Conservation (phyloP, 2,797 vertebrate genomes). For the Darevskia mixta region DNA sequence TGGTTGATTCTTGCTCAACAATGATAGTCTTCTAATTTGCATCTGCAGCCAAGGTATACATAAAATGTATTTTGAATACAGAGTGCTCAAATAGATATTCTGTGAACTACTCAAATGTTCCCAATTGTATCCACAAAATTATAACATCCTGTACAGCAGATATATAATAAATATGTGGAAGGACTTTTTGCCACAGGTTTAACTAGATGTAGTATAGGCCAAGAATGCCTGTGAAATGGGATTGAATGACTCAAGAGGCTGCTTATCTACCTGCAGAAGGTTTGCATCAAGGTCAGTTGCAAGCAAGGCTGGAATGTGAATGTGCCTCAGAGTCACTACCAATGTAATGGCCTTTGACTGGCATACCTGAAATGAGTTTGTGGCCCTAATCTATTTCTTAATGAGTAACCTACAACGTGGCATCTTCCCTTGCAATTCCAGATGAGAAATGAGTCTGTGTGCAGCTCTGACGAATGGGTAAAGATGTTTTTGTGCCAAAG, state of each 20-base stretch:
- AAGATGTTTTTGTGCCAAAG: slow-evolving; percentile 18
- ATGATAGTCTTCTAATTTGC: not conserved
- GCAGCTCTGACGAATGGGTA: not conserved
- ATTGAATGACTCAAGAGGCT: not conserved
- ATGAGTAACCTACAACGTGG: slow-evolving; percentile 5
- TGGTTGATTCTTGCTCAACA: not conserved
- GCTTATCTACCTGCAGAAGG: not conserved
- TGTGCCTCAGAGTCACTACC: not conserved
- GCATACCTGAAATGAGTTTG: slow-evolving; percentile 23
- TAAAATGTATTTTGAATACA: not conserved
- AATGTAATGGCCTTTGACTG: slow-evolving; percentile 1
- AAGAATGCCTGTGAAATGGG: not conserved
- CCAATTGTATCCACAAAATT: not conserved
- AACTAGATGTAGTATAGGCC: not conserved
- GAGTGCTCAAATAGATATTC: not conserved
- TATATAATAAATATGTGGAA: not conserved
- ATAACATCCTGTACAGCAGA: not conserved
- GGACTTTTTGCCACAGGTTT: not conserved
- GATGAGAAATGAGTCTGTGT: slow-evolving; percentile 2
- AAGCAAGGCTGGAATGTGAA: slow-evolving; percentile 6
- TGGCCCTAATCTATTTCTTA: slow-evolving; percentile 24
- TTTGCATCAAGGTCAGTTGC: slow-evolving; percentile 15
- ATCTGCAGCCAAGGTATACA: not conserved
- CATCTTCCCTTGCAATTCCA: slow-evolving; percentile 13
- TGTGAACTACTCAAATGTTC: not conserved